Evolutionary conservation across 2,888 invertebrate genomes (phyloP).

Genomic region (Lasioglossum zephyrum): DNA sequence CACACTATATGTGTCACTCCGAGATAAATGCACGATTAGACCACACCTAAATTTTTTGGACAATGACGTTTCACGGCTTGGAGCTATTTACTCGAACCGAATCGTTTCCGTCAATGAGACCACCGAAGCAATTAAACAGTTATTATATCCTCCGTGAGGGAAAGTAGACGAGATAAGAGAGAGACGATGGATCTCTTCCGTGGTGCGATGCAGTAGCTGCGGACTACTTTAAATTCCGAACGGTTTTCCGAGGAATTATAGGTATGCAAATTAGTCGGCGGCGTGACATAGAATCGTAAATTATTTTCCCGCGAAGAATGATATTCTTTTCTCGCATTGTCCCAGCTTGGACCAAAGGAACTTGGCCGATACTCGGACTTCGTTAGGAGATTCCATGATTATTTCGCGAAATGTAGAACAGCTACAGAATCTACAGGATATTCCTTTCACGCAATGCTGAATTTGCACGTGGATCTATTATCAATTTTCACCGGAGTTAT

Average conservation of each 20-base stretch:
- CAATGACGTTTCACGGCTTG: neutral
- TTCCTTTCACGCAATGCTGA: neutral
- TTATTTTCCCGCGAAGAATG: neutral
- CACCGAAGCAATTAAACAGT: slow-evolving; percentile 1
- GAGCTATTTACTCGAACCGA: too few species aligned
- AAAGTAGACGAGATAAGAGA: neutral
- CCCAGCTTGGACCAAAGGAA: neutral
- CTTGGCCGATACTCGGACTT: neutral
- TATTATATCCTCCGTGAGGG: neutral
- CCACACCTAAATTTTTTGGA: neutral
- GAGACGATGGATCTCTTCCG: neutral
- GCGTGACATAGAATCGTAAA: neutral
- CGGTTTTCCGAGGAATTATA: neutral
- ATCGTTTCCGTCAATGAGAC: neutral
- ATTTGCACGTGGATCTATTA: neutral
- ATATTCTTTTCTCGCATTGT: slow-evolving; percentile 2
- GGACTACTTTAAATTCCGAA: slow-evolving; percentile 2
- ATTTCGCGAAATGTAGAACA: neutral
- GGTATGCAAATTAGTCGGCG: slow-evolving; percentile 28
- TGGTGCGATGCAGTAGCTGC: neutral
- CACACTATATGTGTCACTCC: neutral
- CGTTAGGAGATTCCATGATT: too few species aligned
- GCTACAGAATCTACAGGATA: neutral
- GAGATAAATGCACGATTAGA: neutral
- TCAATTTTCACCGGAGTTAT: neutral